Base-by-base conservation (phyloP, 2,797 vertebrate species). In the Acridotheres tristis region DNA sequence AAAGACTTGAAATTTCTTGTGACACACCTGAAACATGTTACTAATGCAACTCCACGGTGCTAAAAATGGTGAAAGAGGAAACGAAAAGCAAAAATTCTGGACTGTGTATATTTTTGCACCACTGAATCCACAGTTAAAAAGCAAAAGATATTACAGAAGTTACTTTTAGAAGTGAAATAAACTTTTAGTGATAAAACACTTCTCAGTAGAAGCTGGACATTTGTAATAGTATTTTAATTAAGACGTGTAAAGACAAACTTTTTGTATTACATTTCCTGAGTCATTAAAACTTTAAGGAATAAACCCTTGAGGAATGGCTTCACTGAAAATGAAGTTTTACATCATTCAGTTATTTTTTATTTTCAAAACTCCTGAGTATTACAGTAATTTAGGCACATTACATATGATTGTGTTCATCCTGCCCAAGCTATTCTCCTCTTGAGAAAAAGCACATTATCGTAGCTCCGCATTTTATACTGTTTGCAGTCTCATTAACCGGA, bases 1-100 rank as follows among this genome's bases (percentile, higher is more conserved):
- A 97, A 95, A 97, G 94, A 72, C 73, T 43, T 65, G 45, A 85
- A 48, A 74, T 77, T 66, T 92, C 82, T 96, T 81, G 45, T 88
- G 87, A 96, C 92, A 65, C 87, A 91, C 90, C 92, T 97, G 95
- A 82, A 85, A 62, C n/a, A 26, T 2, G 16, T 43, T 66, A 59
- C 65, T 89, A 85, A 86, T 30, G 61, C 75, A 94, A 75, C 58
- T 55, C 76, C 26, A 36, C 18, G 66, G 11, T 23, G 3, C 42
- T 68, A 21, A 45, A 85, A 90, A 66, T 75, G 75, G 73, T 27
- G 74, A 43, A 90, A 77, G 40, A 82, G 50, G 61, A 91, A 89
- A 81, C 0, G 4, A 27, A 38, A 38, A 27, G 9, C 25, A 38
- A 90, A 40, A 81, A 68, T 36, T 48, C 34, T 25, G 26, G 5